Evolutionary conservation across 2,888 invertebrate species (phyloP).

Genomic region (Sisyra nigra): DNA sequence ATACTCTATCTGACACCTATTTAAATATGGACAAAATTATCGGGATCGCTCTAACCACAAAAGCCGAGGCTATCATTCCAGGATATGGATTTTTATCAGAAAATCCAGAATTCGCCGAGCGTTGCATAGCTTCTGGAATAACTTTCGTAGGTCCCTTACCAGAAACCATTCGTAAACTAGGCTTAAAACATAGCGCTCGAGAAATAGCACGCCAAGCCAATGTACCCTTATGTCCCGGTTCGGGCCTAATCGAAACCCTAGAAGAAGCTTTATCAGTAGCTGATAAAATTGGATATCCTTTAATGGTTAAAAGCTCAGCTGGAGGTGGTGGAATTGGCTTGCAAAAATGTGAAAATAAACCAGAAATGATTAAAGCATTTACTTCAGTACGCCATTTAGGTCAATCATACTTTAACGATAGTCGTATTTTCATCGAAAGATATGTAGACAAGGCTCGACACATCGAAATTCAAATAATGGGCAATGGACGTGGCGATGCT

Average conservation of each 20-base stretch:
- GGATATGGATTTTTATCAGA: conserved; percentile 4
- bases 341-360: neutral
- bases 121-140: neutral
- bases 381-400: neutral
- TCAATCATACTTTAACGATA: neutral
- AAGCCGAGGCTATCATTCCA: conserved; percentile 1
- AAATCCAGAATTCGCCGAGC: neutral
- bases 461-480: conserved; percentile 2
- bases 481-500: neutral
- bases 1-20: neutral
- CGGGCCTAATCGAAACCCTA: neutral
- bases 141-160: neutral
- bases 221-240: neutral
- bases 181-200: conserved; percentile 1
- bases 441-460: neutral
- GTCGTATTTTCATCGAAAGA: neutral
- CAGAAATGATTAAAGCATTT: neutral
- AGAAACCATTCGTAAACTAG: neutral
- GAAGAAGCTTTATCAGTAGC: conserved; percentile 1
- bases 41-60: neutral
- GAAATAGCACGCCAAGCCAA: neutral
- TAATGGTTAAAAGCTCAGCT: conserved; percentile 2
- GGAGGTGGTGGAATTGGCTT: conserved; percentile 4
- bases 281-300: neutral
- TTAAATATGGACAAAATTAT: conserved; percentile 4